These are phyloP conservation scores for Itoplectis maculator DNA, from an alignment of 2,888 invertebrate species.

Conservation along the genomic window DNA sequence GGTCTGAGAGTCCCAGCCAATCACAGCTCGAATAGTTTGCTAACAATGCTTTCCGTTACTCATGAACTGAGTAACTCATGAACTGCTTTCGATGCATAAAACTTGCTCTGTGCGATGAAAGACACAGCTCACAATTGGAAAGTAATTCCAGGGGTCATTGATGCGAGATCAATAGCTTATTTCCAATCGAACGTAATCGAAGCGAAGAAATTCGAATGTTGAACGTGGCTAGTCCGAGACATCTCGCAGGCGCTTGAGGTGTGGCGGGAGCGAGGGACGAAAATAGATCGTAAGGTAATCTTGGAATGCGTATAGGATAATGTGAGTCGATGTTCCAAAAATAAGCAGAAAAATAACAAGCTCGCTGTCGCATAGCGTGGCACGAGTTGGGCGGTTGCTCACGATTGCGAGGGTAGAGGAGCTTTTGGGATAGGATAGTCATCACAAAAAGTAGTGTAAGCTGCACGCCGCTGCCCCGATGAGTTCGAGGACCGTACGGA, in stretches of 20 bases:
- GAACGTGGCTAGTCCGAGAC: slow-evolving; percentile 29
- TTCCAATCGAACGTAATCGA: slow-evolving; percentile 1
- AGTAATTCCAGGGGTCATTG: neutral
- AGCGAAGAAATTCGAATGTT: slow-evolving; percentile 20
- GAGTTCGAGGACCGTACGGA: slow-evolving; percentile 60
- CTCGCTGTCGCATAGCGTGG: slow-evolving; percentile 51
- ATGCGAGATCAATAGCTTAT: neutral
- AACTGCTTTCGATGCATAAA: neutral
- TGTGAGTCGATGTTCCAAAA: slow-evolving; percentile 81
- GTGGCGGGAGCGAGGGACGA: slow-evolving; percentile 62
- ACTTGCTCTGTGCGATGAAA: neutral
- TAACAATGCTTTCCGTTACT: no score
- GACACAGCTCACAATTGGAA: neutral
- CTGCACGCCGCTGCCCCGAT: slow-evolving; percentile 9
- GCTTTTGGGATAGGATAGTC: slow-evolving; percentile 6
- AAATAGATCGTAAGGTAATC: slow-evolving; percentile 83
- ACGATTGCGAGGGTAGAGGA: slow-evolving; percentile 58
- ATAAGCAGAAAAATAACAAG: slow-evolving; percentile 80
- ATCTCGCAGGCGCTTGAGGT: slow-evolving; percentile 55
- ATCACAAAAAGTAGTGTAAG: slow-evolving; percentile 13
- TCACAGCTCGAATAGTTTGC: no score
- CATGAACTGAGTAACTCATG: neutral
- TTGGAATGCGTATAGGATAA: slow-evolving; percentile 79
- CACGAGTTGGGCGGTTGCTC: slow-evolving; percentile 51
- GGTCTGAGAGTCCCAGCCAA: no score